Evolutionary conservation across 2,888 invertebrate species (phyloP), one percentile per base, ranked within the genome.

Genomic region (Macrophya annulata): DNA sequence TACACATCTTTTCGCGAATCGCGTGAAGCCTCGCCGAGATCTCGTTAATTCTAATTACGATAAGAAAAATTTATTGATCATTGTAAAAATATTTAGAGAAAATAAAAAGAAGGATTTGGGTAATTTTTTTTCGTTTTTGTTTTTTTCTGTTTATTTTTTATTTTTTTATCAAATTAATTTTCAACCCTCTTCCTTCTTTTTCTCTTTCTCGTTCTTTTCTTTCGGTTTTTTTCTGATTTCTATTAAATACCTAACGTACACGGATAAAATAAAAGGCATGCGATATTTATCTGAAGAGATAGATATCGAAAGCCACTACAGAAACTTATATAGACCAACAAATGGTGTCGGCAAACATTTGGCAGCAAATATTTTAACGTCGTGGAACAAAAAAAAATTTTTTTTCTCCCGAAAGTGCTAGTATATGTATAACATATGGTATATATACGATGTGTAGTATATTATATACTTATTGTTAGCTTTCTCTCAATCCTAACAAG

Each of bases 291-390:
- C 31, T 0, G 31, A 8, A 45, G 12, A 74, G 15, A 21, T 45
- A 74, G 45, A 74, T n/a, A 74, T 45, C 74, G 74, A 45, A 74
- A 74, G 25, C 74, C 74, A 74, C 43, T 25, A 21, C 37, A 68
- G 45, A 74, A 74, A 74, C 45, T n/a, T 74, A 74, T 17, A 68
- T 77, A 77, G 48, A 43, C 51, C 48, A 81, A 40, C 40, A 43
- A 81, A 81, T 62, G 62, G 62, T 81, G 81, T 81, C 21, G 62
- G 81, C 40, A 81, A 81, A 81, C n/a, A 81, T 81, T 81, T 62
- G 81, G 37, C 21, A 17, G 40, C 62, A 81, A 81, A 81, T 81
- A 81, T 81, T 81, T 81, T 62, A 40, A 59, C 62, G 62, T 76
- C 25, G 45, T n/a, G 40, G 43, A 72, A 59, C 10, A 15, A 15